Evolutionary conservation across 1,140 invertebrate genomes (phyloP), one percentile per base, ranked within the genome.

Genomic region (Drosophila biarmipes): DNA sequence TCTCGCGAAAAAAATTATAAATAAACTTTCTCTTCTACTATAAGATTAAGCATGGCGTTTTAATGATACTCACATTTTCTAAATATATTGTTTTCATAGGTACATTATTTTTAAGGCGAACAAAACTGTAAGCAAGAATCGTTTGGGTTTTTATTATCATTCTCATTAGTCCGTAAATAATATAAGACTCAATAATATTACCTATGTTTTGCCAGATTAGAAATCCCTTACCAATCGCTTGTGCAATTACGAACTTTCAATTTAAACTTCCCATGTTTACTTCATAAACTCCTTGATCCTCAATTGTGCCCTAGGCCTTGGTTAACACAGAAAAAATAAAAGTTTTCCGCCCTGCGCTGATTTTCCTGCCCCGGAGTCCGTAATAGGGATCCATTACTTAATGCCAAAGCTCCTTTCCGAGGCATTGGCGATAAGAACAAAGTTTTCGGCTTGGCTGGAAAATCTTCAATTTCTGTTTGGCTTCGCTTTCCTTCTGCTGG

Each of bases 331-430:
- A 15, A 43, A 35, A 46, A 55, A 46, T 31, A 54, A 54, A 69
- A 69, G 34, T 56, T 69, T 37, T 14, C 11, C 27, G 38, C 63
- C 15, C 10, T n/a, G n/a, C n/a, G n/a, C 31, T 19, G 17, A 40
- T 31, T 40, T 61, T 61, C 37, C 58, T 42, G 58, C 35, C 38
- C 51, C 48, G 49, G 51, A 71, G 46, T 69, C 15, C 40, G 64
- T 69, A 71, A 71, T 71, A 31, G 67, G 42, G 49, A 68, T 71
- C 82, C 57, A 86, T 86, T 86, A 87, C 82, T 81, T 86, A 86
- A 86, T 87, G 64, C 69, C 73, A 87, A 75, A 75, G 78, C 82
- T 66, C 56, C 72, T 46, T 51, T 57, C 75, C 55, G 45, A 49
- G 71, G 78, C 72, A 71, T 79, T 75, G 51, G 35, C 62, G 67